A percentile compares a stretch with the other conserved stretches of the same genome.
phyloP scores from a whole-genome alignment of 2,888 invertebrate genomes.

The Laothoe populi region DNA sequence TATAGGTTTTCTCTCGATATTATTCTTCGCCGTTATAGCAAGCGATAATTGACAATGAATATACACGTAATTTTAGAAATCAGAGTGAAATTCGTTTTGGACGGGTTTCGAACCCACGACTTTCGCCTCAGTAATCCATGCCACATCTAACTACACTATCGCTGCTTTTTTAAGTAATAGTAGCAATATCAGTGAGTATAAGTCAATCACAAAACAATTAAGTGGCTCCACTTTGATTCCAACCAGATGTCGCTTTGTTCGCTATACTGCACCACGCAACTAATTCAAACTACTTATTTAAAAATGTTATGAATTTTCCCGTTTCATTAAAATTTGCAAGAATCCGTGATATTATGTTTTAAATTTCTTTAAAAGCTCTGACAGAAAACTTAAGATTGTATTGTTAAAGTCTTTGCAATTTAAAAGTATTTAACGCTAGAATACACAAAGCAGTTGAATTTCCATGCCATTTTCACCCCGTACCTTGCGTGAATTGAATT shows the following conservation, averaged over 20 bases:
- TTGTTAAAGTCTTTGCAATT: background rate
- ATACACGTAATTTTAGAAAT: too few species aligned
- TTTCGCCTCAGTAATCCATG: too few species aligned
- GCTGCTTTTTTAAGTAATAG: too few species aligned
- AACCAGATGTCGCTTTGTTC: background rate
- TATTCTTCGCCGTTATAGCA: too few species aligned
- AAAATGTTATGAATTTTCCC: constrained; percentile 1
- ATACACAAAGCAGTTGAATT: background rate
- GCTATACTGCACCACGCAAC: background rate
- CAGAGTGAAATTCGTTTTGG: too few species aligned
- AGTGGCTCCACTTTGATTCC: too few species aligned
- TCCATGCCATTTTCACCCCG: background rate
- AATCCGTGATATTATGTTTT: background rate
- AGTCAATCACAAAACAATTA: too few species aligned
- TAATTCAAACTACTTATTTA: constrained; percentile 12
- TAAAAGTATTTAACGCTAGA: background rate
- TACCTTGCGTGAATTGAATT: background rate
- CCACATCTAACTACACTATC: too few species aligned
- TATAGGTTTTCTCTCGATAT: too few species aligned
- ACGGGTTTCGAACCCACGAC: too few species aligned
- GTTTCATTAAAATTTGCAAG: constrained; percentile 1
- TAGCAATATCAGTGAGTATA: too few species aligned
- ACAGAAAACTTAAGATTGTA: background rate
- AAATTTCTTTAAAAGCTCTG: background rate
- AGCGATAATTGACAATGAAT: too few species aligned